A percentile compares a stretch with the other conserved stretches of the same genome.
Evolutionary conservation across 1,140 invertebrate species (phyloP).

Genomic region (Leptoteleia sp.): DNA sequence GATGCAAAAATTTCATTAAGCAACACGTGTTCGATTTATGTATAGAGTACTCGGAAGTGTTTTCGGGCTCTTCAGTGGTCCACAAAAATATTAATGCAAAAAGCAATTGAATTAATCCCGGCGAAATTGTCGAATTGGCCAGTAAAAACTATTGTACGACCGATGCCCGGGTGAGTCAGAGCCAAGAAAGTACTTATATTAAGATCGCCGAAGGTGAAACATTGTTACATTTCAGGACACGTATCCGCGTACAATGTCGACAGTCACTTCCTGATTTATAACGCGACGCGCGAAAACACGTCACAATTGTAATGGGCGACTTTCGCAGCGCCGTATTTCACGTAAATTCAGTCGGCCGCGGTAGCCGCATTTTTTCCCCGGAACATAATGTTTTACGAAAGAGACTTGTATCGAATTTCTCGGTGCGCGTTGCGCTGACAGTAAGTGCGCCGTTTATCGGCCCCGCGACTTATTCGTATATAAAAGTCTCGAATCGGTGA

Average conservation of each 20-base stretch:
- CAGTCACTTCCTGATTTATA: constrained; percentile 40
- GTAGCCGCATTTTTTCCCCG: constrained; percentile 35
- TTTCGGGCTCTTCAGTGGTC: too few relatives aligned
- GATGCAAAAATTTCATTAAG: too few relatives aligned
- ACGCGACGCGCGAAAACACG: constrained; percentile 27
- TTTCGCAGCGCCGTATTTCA: constrained; percentile 33
- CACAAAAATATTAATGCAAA: not conserved
- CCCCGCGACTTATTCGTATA: constrained; percentile 39
- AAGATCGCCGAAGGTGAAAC: constrained; percentile 23
- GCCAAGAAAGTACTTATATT: constrained; percentile 22
- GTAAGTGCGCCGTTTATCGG: constrained; percentile 45
- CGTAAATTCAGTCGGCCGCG: constrained; percentile 32
- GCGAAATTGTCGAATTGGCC: not conserved
- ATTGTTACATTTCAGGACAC: constrained; percentile 36
- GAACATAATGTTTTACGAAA: constrained; percentile 47
- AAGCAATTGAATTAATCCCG: not conserved
- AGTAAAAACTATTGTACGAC: constrained; percentile 2
- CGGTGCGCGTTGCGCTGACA: constrained; percentile 25
- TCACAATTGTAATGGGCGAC: constrained; percentile 44
- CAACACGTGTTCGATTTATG: too few relatives aligned
- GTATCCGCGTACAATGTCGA: constrained; percentile 39
- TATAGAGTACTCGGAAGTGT: too few relatives aligned
- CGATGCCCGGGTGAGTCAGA: constrained; percentile 7
- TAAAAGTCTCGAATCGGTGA: constrained; percentile 49
- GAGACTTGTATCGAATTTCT: constrained; percentile 59